These are phyloP conservation scores for Scatophagus argus DNA, from an alignment of 2,113 vertebrate species.

Conservation along the genomic window DNA sequence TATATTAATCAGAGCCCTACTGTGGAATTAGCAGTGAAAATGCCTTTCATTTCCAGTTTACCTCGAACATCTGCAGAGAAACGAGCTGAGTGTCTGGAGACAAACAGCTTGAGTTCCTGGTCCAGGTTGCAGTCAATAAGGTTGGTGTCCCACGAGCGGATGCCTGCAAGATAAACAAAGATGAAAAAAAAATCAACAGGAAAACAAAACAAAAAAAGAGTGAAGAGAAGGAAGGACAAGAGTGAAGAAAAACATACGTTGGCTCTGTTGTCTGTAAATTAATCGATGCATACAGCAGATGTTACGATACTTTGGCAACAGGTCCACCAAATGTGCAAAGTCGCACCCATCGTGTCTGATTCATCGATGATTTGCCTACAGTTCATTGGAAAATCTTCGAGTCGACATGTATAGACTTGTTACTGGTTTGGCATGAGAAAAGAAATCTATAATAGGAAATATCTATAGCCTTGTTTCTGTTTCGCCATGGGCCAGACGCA, in stretches of 20 bases:
- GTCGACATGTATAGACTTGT: constrained; percentile 19
- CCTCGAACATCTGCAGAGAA: constrained; percentile 97
- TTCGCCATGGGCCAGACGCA: constrained; percentile 17
- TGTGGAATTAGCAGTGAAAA: neutral
- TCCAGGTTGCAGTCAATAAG: constrained; percentile 96
- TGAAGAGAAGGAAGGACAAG: neutral
- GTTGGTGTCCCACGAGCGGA: constrained; percentile 97
- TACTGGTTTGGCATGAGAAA: constrained; percentile 45
- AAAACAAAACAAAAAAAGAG: neutral
- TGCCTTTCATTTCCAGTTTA: constrained; percentile 73
- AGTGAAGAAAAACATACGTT: neutral
- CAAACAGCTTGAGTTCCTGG: constrained; percentile 98
- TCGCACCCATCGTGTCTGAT: neutral
- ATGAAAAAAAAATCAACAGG: neutral
- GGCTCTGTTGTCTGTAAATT: neutral
- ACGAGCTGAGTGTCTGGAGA: constrained; percentile 96
- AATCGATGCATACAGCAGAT: constrained; percentile 1
- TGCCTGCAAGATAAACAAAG: constrained; percentile 84
- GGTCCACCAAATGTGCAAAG: constrained; percentile 11
- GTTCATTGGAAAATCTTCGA: constrained; percentile 30
- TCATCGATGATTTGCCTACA: constrained; percentile 7
- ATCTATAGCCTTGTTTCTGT: constrained; percentile 63
- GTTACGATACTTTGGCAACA: constrained; percentile 14
- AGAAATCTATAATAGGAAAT: constrained; percentile 77
- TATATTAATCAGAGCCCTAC: neutral